These are phyloP conservation scores for Scrobipalpa atriplicella DNA, from an alignment of 2,888 invertebrate genomes.

Conservation along the genomic window DNA sequence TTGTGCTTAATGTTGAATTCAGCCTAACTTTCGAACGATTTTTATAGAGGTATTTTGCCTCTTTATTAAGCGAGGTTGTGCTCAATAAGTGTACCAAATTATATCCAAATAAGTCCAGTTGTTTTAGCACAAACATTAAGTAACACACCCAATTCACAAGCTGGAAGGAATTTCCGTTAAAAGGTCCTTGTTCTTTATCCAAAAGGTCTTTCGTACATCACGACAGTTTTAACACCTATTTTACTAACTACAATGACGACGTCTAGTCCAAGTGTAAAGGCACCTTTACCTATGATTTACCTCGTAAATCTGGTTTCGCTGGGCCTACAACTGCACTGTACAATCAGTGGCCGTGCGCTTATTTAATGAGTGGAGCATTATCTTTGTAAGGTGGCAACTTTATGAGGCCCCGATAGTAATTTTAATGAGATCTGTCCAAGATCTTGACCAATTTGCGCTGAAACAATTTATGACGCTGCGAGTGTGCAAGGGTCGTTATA, in stretches of 20 bases:
- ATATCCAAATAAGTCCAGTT: no score
- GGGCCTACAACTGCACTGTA: not conserved
- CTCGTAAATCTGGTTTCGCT: slow-evolving; percentile 6
- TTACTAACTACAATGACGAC: not conserved
- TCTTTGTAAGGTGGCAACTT: slow-evolving; percentile 15
- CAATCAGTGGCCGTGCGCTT: not conserved
- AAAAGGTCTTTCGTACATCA: no score
- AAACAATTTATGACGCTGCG: not conserved
- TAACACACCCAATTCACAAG: no score
- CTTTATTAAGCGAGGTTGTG: not conserved
- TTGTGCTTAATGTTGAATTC: not conserved
- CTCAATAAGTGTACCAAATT: no score
- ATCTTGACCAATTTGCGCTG: slow-evolving; percentile 13
- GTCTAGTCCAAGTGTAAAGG: slow-evolving; percentile 19
- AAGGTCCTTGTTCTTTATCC: no score
- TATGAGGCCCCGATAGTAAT: slow-evolving; percentile 9
- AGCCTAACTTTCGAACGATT: no score
- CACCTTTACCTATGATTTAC: slow-evolving; percentile 10
- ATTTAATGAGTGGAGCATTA: slow-evolving; percentile 10
- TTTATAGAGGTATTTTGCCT: no score
- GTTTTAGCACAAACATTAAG: no score
- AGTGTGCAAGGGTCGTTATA: not conserved
- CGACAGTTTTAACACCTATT: not conserved
- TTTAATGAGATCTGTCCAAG: slow-evolving; percentile 15
- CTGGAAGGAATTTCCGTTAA: no score